Evolutionary conservation across 1,140 invertebrate species (phyloP).

Genomic region (Coboldia fuscipes): DNA sequence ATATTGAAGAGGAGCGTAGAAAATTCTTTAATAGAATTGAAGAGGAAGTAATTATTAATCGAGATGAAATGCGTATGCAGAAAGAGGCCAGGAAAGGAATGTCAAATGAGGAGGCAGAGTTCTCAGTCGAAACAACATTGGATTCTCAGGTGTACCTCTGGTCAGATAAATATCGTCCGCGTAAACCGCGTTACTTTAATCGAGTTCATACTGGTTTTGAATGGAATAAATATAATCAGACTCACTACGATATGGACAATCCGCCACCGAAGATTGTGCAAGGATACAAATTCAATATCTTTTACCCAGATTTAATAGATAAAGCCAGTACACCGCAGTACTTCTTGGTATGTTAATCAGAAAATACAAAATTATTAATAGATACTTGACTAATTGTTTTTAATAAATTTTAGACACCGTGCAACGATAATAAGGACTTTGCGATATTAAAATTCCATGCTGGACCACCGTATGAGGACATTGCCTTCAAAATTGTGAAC

Average conservation of each 20-base stretch:
- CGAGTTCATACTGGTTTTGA: conserved; percentile 91
- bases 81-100: conserved; percentile 74
- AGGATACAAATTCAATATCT: conserved; percentile 99
- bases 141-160: conserved; percentile 81
- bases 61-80: conserved; percentile 38
- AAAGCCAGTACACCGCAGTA: conserved; percentile 87
- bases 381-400: conserved; percentile 6
- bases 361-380: too few relatives aligned
- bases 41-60: conserved; percentile 13
- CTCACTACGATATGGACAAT: conserved; percentile 99
- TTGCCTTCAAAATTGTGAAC: conserved; percentile 98
- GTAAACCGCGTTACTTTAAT: conserved; percentile 97
- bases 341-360: conserved; percentile 58
- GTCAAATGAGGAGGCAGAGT: conserved; percentile 72
- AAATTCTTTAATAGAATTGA: conserved; percentile 25
- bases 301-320: conserved; percentile 98
- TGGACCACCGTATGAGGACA: conserved; percentile 97
- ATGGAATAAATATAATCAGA: conserved; percentile 99
- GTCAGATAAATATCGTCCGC: conserved; percentile 94
- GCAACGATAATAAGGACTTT: conserved; percentile 86
- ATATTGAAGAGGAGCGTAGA: conserved; percentile 48
- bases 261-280: conserved; percentile 99
- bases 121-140: conserved; percentile 74
- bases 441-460: conserved; percentile 86
- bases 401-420: conserved; percentile 69